Conservation (phyloP, 1,140 invertebrate genomes). For the Drosophila paulistorum region DNA sequence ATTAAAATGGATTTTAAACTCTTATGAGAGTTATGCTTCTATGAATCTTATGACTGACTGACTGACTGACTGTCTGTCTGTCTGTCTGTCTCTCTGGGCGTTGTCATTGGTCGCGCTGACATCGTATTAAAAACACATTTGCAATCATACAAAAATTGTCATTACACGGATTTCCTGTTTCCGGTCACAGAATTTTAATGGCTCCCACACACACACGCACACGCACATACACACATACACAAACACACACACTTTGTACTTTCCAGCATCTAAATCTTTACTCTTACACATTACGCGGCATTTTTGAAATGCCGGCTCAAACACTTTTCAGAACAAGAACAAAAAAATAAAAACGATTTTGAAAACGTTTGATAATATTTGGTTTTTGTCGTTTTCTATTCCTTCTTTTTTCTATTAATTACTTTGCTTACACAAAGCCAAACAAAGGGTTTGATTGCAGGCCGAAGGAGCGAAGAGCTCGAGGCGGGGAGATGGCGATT, state of each 20-base stretch:
- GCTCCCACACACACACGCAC: background rate
- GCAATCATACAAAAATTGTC: constrained; percentile 25
- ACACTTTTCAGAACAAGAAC: constrained; percentile 18
- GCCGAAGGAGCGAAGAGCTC: background rate
- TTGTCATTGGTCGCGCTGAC: constrained; percentile 15
- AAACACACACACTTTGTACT: background rate
- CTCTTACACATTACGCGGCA: constrained; percentile 60
- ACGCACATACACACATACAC: constrained; percentile 15
- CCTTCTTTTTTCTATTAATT: background rate
- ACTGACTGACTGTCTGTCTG: background rate
- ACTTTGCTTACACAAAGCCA: constrained; percentile 3
- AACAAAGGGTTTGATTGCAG: constrained; percentile 1
- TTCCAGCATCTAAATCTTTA: background rate
- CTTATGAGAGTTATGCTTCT: background rate
- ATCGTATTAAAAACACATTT: constrained; percentile 46
- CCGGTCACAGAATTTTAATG: constrained; percentile 49
- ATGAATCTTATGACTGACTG: background rate
- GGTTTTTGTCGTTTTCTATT: background rate
- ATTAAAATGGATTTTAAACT: constrained; percentile 10
- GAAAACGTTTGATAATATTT: background rate
- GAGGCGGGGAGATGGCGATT: background rate
- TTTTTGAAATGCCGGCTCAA: constrained; percentile 56
- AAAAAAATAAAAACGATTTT: constrained; percentile 4
- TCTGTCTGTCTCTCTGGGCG: constrained; percentile 8
- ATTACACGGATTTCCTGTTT: constrained; percentile 55